A percentile compares a stretch with the other conserved stretches of the same genome.
Evolutionary conservation across 2,888 invertebrate genomes (phyloP).

Genomic region (Dendrolimus houi): DNA sequence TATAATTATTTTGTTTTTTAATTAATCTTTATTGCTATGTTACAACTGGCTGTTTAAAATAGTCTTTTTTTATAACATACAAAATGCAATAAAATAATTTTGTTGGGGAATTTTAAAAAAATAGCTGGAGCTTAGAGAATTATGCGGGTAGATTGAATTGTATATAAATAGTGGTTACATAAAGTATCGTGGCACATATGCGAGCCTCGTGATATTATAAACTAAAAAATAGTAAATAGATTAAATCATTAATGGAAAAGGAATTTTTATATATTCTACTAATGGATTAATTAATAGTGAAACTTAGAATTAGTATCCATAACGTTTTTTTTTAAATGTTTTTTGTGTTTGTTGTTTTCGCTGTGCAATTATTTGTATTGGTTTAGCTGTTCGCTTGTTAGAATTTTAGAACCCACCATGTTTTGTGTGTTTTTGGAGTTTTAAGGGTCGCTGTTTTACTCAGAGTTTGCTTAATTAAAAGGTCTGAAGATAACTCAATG

Average conservation of each 20-base stretch:
- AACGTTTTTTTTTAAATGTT: constrained; percentile 40
- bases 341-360: constrained; percentile 72
- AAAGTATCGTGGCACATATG: constrained; percentile 63
- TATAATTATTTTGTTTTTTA: constrained; percentile 65
- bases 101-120: constrained; percentile 26
- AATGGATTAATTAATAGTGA: constrained; percentile 71
- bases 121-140: constrained; percentile 61
- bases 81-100: constrained; percentile 21
- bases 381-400: constrained; percentile 41
- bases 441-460: neutral
- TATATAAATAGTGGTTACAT: constrained; percentile 67
- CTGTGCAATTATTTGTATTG: constrained; percentile 64
- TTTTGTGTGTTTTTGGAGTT: constrained; percentile 13
- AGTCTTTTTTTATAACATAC: constrained; percentile 16
- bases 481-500: too few species aligned
- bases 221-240: constrained; percentile 67
- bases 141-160: constrained; percentile 72
- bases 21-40: constrained; percentile 64
- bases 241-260: constrained; percentile 71
- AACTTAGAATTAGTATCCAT: constrained; percentile 65
- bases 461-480: constrained; percentile 4
- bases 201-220: constrained; percentile 74
- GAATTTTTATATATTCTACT: constrained; percentile 76
- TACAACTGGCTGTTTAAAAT: constrained; percentile 39
- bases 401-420: constrained; percentile 17